phyloP scores from a whole-genome alignment of 2,797 vertebrate genomes.

The Crenichthys baileyi region DNA sequence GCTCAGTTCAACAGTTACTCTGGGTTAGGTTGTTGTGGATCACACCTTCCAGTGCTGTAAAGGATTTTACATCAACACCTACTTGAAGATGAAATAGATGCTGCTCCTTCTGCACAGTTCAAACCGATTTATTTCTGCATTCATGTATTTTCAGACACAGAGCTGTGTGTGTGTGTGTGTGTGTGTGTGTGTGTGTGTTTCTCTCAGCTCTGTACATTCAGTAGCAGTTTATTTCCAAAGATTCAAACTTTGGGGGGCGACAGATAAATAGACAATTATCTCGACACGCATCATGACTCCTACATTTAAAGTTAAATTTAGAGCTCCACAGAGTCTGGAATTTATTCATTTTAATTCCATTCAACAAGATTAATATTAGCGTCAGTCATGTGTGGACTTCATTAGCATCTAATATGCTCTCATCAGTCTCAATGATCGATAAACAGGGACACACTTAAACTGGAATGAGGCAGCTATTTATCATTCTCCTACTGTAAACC shows the following conservation, averaged over 20 bases:
- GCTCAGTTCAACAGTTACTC: slow-evolving; percentile 31
- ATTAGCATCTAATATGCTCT: slow-evolving; percentile 71
- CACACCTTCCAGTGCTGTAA: slow-evolving; percentile 23
- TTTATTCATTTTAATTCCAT: slow-evolving; percentile 64
- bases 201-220: slow-evolving; percentile 1
- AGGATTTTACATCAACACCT: slow-evolving; percentile 36
- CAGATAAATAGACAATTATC: slow-evolving; percentile 49
- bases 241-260: slow-evolving; percentile 4
- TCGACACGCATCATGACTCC: slow-evolving; percentile 33
- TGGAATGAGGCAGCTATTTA: slow-evolving; percentile 72
- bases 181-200: not conserved
- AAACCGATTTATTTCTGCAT: slow-evolving; percentile 28
- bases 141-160: slow-evolving; percentile 43
- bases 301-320: slow-evolving; percentile 59
- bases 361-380: slow-evolving; percentile 73
- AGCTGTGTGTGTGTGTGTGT: not conserved
- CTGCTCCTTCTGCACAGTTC: slow-evolving; percentile 10
- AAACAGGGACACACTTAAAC: slow-evolving; percentile 68
- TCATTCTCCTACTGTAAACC: slow-evolving; percentile 71
- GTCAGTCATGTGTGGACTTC: slow-evolving; percentile 76
- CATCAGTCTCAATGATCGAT: slow-evolving; percentile 76
- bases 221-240: slow-evolving; percentile 15
- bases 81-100: slow-evolving; percentile 25
- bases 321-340: slow-evolving; percentile 49
- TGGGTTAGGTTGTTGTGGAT: slow-evolving; percentile 34